Conservation (phyloP, 92 coral and sea anemone genomes). For the Anthopleura xanthogrammica region DNA sequence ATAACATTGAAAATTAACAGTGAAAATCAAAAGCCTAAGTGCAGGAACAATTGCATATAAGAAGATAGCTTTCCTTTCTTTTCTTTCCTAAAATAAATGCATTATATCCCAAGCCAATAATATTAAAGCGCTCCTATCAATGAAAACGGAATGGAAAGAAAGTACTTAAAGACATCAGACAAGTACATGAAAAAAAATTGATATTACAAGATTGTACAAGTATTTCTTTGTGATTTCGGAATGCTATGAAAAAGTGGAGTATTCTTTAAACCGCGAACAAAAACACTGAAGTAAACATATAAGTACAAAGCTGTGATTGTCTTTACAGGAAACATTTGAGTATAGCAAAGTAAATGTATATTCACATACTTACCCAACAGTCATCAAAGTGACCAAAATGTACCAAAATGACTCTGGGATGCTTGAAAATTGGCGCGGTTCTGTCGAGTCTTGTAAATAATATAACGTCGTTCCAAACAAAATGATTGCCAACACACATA, state of each 20-base stretch:
- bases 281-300: neutral
- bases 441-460: constrained; percentile 63
- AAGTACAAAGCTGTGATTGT: neutral
- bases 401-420: constrained; percentile 94
- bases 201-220: too few species aligned
- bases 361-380: constrained; percentile 70
- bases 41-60: neutral
- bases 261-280: neutral
- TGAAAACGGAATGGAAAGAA: too few species aligned
- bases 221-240: too few species aligned
- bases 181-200: too few species aligned
- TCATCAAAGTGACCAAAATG: constrained; percentile 77
- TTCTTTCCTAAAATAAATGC: too few species aligned
- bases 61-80: neutral
- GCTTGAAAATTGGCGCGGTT: constrained; percentile 69
- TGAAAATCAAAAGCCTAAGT: neutral
- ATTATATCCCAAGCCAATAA: too few species aligned
- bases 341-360: neutral
- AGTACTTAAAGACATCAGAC: neutral
- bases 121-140: too few species aligned
- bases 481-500: constrained; percentile 77
- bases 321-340: neutral
- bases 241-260: too few species aligned
- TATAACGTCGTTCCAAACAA: constrained; percentile 74
- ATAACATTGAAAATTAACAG: neutral